These are phyloP conservation scores for Tauraco hartlaubi DNA, from an alignment of 2,797 vertebrate genomes.

Conservation along the genomic window DNA sequence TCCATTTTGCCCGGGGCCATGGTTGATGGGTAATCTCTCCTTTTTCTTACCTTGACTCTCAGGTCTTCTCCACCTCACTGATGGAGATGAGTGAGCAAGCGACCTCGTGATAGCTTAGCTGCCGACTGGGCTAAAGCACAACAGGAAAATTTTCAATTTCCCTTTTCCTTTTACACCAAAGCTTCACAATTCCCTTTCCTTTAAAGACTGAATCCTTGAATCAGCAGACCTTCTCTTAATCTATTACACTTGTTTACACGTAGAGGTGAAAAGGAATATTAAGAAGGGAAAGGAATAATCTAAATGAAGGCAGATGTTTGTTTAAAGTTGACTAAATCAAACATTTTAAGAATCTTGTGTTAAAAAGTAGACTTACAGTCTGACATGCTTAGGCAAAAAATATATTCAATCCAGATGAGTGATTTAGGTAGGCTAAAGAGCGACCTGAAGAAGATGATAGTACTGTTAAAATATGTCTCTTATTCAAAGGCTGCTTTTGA, in stretches of 20 bases:
- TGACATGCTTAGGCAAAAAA: background rate
- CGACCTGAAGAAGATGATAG: background rate
- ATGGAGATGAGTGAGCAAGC: too few relatives aligned
- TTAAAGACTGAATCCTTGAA: background rate
- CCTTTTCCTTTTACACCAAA: background rate
- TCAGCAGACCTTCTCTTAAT: background rate
- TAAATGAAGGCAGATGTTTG: background rate
- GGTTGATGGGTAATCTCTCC: too few relatives aligned
- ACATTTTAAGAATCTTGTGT: background rate
- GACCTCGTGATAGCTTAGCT: too few relatives aligned
- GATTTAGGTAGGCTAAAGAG: background rate
- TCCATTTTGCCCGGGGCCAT: too few relatives aligned
- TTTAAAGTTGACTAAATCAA: background rate
- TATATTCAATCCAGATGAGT: background rate
- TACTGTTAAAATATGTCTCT: background rate
- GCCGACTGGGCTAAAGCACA: too few relatives aligned
- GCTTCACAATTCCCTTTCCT: background rate
- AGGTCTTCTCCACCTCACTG: too few relatives aligned
- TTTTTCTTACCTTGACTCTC: too few relatives aligned
- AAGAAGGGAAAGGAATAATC: background rate
- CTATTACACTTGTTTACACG: background rate
- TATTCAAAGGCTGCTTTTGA: background rate
- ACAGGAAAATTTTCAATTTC: background rate
- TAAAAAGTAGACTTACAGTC: background rate
- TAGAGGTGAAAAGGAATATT: background rate